A percentile compares a stretch with the other conserved stretches of the same genome.
These are phyloP conservation scores for Diadophis punctatus DNA, from an alignment of 2,113 vertebrate species.

Conservation along the genomic window DNA sequence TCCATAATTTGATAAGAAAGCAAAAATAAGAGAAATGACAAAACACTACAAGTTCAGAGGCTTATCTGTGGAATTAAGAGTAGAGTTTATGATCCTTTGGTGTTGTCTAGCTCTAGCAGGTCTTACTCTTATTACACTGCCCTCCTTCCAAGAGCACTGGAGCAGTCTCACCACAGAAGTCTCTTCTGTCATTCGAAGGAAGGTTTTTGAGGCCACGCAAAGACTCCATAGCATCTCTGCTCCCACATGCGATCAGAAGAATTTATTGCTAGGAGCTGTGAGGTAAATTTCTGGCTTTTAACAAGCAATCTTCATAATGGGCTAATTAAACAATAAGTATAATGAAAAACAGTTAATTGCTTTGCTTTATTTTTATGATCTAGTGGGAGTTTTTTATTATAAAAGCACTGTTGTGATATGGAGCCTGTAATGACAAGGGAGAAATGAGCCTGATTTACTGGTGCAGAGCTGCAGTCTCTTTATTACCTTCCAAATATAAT, in stretches of 20 bases:
- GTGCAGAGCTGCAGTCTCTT: not conserved
- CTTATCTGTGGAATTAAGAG: not conserved
- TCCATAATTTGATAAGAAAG: not conserved
- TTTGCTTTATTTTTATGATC: slow-evolving; percentile 44
- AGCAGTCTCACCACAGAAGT: not conserved
- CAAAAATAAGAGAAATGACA: not conserved
- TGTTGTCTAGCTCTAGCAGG: not conserved
- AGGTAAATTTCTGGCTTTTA: slow-evolving; percentile 39
- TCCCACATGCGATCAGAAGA: slow-evolving; percentile 3
- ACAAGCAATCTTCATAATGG: slow-evolving; percentile 43
- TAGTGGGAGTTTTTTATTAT: slow-evolving; percentile 41
- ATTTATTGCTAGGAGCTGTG: slow-evolving; percentile 7
- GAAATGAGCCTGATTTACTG: slow-evolving; percentile 6
- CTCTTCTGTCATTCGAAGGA: accelerated
- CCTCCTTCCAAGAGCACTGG: not conserved
- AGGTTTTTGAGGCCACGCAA: not conserved
- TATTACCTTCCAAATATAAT: not conserved
- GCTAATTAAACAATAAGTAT: slow-evolving; percentile 54
- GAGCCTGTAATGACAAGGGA: slow-evolving; percentile 7
- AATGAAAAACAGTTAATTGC: slow-evolving; percentile 40
- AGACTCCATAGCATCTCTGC: not conserved
- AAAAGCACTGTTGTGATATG: slow-evolving; percentile 10
- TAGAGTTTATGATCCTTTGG: not conserved
- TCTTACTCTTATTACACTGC: not conserved
- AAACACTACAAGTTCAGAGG: too few relatives aligned